Base-by-base conservation (phyloP, 2,888 invertebrate species). In the Chamaedrilus cognettii region DNA sequence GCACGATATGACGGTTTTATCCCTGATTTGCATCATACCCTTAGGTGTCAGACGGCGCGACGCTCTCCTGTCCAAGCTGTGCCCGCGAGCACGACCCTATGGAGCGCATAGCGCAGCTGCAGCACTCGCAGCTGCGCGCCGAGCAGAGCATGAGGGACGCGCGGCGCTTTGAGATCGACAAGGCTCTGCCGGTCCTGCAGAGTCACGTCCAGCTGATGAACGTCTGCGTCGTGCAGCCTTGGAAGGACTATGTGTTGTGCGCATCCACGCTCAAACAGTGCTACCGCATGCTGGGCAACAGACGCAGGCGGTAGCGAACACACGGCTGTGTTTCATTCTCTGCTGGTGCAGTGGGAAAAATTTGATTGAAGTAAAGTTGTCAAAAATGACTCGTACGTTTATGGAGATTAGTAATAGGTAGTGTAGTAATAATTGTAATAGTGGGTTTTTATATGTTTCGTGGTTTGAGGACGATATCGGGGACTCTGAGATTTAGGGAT, bases 251-350 rank as follows among this genome's bases (percentile, higher is more conserved):
- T 66, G 80, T 81, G 66, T 78, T 79, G 55, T 81, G 80, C 57
- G 78, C 81, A 64, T 82, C 83, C 57, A 80, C 80, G 0, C 71
- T 82, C 15, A 83, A 83, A 68, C 82, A 82, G 68, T 79, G 80
- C 66, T 81, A 80, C 65, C 77, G 78, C 42, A 72, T 79, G 32
- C 72, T 76, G 49, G 81, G 76, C 11, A 82, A 80, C 52, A 30
- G 78, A 76, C 30, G 31, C 31, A 23, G 34, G n/a, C n/a, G n/a
- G n/a, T n/a, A n/a, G n/a, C 31, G 15, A 31, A 30, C 32, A 57
- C 31, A 5, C 19, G 28, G 26, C 15, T 56, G n/a, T 3, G 26
- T 56, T 56, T 56, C 3, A 3, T 1, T n/a, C n/a, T n/a, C n/a
- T n/a, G n/a, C n/a, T n/a, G n/a, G n/a, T n/a, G n/a, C n/a, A n/a